Percentiles rank a stretch among this genome's conserved stretches.
Evolutionary conservation across 1,140 invertebrate genomes (phyloP).

Genomic region (Drosophila sturtevanti): DNA sequence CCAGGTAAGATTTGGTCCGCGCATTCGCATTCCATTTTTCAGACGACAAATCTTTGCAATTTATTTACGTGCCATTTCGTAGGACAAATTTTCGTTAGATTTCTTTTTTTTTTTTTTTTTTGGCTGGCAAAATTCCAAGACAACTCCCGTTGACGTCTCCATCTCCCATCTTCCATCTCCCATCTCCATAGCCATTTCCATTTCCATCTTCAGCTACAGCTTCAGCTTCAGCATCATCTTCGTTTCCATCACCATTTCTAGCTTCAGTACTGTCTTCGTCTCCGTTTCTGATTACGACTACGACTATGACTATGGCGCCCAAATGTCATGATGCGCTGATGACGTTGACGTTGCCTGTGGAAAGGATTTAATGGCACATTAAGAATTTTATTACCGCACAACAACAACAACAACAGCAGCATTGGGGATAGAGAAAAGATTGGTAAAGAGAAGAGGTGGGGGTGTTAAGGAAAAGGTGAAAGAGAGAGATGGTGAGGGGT

Average conservation of each 20-base stretch:
- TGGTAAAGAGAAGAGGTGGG: not conserved
- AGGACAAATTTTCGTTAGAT: slow-evolving; percentile 77
- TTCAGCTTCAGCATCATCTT: not conserved
- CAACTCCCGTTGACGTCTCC: slow-evolving; percentile 34
- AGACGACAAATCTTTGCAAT: slow-evolving; percentile 80
- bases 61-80: slow-evolving; percentile 81
- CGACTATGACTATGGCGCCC: slow-evolving; percentile 53
- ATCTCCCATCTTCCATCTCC: too few species aligned
- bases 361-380: slow-evolving; percentile 80
- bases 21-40: slow-evolving; percentile 26
- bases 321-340: slow-evolving; percentile 79
- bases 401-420: slow-evolving; percentile 47
- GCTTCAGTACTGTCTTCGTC: not conserved
- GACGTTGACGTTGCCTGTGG: slow-evolving; percentile 77
- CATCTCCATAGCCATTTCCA: too few species aligned
- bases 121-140: slow-evolving; percentile 76
- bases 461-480: too few species aligned
- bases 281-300: slow-evolving; percentile 5
- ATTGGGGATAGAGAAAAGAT: not conserved
- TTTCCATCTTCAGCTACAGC: not conserved
- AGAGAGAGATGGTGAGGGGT: too few species aligned
- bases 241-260: slow-evolving; percentile 2
- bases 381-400: slow-evolving; percentile 80
- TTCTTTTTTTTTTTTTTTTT: too few species aligned
- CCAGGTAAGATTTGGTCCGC: not conserved